Percentiles rank a stretch among this genome's conserved stretches.
Conservation (phyloP, 2,113 vertebrate species). For the Mesitornis unicolor region DNA sequence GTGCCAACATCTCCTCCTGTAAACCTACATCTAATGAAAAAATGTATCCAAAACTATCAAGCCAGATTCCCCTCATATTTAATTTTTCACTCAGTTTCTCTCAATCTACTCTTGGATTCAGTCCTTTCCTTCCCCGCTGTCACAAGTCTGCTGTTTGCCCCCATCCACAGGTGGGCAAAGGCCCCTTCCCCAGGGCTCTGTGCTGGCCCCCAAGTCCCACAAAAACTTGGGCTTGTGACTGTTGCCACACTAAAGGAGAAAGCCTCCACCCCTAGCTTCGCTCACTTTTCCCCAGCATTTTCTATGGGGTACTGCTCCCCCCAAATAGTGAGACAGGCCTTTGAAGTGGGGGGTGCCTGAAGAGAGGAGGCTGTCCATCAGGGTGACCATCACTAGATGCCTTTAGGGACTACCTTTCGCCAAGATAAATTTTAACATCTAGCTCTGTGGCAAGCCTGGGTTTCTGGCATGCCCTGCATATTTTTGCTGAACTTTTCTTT, state of each 20-base stretch:
- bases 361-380: neutral
- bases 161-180: neutral
- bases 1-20: neutral
- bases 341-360: neutral
- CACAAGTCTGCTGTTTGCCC: neutral
- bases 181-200: neutral
- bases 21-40: neutral
- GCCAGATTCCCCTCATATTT: neutral
- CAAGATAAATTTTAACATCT: neutral
- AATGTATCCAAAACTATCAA: neutral
- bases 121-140: neutral
- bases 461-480: neutral
- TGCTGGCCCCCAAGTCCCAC: neutral
- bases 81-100: neutral
- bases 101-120: neutral
- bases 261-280: neutral
- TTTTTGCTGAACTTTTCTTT: neutral
- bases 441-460: neutral
- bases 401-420: neutral
- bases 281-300: neutral
- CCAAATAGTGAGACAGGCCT: neutral
- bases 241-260: neutral
- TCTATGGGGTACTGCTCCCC: neutral
- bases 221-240: neutral
- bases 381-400: neutral